Conservation (phyloP, 1,140 invertebrate genomes). For the Ostrea denselamellosa region DNA sequence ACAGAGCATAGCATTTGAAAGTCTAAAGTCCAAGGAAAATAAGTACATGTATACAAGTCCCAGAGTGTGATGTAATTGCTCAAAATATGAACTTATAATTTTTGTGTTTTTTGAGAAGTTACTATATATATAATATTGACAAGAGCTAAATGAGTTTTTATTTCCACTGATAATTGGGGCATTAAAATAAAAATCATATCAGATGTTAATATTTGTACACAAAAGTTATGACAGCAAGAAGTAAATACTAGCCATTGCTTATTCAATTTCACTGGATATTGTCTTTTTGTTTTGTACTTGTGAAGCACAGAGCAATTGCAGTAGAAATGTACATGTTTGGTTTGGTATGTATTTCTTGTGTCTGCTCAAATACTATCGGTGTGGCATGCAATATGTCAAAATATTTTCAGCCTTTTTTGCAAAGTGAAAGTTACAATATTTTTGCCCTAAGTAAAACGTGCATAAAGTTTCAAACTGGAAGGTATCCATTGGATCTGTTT, state of each 20-base stretch:
- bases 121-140: background rate
- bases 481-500: background rate
- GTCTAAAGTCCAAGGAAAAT: background rate
- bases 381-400: background rate
- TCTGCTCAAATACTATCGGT: background rate
- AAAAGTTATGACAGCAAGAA: background rate
- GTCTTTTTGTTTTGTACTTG: background rate
- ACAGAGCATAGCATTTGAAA: background rate
- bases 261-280: background rate
- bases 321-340: background rate
- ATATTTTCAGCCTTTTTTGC: background rate
- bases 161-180: background rate
- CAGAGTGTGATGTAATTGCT: background rate
- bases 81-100: background rate
- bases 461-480: background rate
- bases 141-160: background rate
- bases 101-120: background rate
- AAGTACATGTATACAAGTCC: background rate
- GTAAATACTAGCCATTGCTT: background rate
- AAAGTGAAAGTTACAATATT: background rate
- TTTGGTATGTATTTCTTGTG: background rate
- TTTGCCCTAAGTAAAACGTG: background rate
- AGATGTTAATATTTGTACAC: background rate
- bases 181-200: conserved; percentile 1
- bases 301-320: background rate